phyloP scores from a whole-genome alignment of 2,888 invertebrate genomes.

The Siphonodentalium dalli region DNA sequence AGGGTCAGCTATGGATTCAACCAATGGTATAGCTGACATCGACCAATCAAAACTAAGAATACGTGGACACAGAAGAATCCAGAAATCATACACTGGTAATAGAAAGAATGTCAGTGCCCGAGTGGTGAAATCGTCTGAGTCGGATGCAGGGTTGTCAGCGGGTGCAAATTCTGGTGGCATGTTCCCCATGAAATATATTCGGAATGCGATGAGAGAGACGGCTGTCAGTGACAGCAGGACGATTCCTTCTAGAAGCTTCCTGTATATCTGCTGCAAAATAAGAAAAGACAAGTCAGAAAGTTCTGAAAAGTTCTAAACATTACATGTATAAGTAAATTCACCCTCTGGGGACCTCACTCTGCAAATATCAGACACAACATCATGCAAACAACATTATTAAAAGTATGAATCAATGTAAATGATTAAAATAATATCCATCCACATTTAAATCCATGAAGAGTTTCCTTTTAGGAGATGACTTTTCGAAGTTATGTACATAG shows the following conservation, averaged over 20 bases:
- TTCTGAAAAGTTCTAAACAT: neutral
- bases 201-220: constrained; percentile 75
- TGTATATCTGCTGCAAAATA: constrained; percentile 38
- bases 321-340: too few species aligned
- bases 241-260: constrained; percentile 60
- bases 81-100: constrained; percentile 89
- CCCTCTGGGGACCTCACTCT: too few species aligned
- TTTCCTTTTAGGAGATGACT: too few species aligned
- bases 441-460: neutral
- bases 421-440: too few species aligned
- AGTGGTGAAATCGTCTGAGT: constrained; percentile 80
- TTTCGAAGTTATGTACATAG: too few species aligned
- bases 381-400: too few species aligned
- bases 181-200: constrained; percentile 77
- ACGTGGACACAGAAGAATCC: constrained; percentile 84
- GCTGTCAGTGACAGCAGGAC: constrained; percentile 72
- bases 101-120: constrained; percentile 89
- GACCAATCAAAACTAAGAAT: constrained; percentile 98
- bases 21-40: constrained; percentile 92
- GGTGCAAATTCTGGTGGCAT: constrained; percentile 85
- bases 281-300: constrained; percentile 4
- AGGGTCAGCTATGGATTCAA: constrained; percentile 79
- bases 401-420: too few species aligned
- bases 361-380: too few species aligned
- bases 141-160: constrained; percentile 95